Percentiles rank a stretch among this genome's conserved stretches.
Conservation (phyloP, 1,140 invertebrate genomes). For the Popillia japonica region DNA sequence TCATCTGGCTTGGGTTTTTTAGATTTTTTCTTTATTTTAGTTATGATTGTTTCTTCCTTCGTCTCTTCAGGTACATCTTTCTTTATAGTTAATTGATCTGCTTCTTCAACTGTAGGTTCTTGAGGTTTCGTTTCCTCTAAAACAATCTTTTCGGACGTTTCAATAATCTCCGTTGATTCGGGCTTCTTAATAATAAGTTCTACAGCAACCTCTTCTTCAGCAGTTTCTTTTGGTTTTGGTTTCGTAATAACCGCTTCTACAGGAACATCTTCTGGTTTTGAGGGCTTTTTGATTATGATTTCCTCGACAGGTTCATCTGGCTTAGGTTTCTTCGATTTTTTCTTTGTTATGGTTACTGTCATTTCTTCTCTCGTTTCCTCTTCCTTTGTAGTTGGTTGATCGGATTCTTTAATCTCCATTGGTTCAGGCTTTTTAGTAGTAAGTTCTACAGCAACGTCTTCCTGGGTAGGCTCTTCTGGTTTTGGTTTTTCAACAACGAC, state of each 20-base stretch:
- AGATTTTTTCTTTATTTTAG: conserved; percentile 49
- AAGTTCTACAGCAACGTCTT: conserved; percentile 74
- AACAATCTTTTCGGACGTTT: conserved; percentile 48
- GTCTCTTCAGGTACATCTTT: conserved; percentile 52
- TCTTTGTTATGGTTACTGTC: conserved; percentile 51
- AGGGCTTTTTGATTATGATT: conserved; percentile 48
- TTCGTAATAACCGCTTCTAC: conserved; percentile 43
- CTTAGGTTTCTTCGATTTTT: conserved; percentile 43
- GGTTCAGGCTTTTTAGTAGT: conserved; percentile 64
- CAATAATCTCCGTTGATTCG: conserved; percentile 32
- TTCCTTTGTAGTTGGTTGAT: conserved; percentile 50
- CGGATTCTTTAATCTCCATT: too few species aligned
- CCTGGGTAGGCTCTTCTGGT: conserved; percentile 61
- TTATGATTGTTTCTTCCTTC: conserved; percentile 50
- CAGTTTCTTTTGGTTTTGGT: conserved; percentile 45
- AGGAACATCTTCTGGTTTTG: conserved; percentile 51
- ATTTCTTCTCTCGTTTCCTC: conserved; percentile 74
- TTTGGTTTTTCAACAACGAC: conserved; percentile 50
- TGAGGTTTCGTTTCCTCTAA: conserved; percentile 50
- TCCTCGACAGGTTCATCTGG: conserved; percentile 41
- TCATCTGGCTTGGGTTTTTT: conserved; percentile 61
- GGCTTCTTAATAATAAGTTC: conserved; percentile 71
- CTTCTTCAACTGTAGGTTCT: conserved; percentile 58
- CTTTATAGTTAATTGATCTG: conserved; percentile 51
- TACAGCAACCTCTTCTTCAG: conserved; percentile 72